Evolutionary conservation across 2,797 vertebrate genomes (phyloP).

Genomic region (Fistularia commersonii): DNA sequence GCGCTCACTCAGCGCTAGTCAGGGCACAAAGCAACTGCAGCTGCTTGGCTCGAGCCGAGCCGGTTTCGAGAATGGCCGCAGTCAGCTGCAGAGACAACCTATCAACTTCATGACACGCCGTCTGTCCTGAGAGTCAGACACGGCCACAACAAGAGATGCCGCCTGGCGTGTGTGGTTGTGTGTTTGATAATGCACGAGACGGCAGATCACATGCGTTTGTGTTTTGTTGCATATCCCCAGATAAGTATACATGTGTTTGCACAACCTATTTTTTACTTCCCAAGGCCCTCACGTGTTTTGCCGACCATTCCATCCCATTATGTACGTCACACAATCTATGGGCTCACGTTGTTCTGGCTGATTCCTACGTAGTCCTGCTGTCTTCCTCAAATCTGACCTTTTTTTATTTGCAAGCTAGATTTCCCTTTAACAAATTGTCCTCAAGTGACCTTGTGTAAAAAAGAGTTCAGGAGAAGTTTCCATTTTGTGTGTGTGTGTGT

Average conservation of each 20-base stretch:
- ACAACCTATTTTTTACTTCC: slow-evolving; percentile 45
- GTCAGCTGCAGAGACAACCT: slow-evolving; percentile 14
- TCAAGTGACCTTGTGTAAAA: slow-evolving; percentile 30
- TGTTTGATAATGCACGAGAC: slow-evolving; percentile 33
- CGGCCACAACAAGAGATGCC: slow-evolving; percentile 19
- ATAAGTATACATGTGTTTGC: slow-evolving; percentile 32
- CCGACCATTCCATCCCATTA: slow-evolving; percentile 37
- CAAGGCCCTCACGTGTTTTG: slow-evolving; percentile 14
- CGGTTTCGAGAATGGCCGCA: slow-evolving; percentile 30
- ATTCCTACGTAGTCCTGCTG: slow-evolving; percentile 14
- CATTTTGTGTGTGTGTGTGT: background rate
- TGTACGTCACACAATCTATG: slow-evolving; percentile 29
- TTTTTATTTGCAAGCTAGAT: background rate
- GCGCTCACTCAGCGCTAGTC: slow-evolving; percentile 20
- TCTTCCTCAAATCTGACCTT: slow-evolving; percentile 13
- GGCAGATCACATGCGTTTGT: slow-evolving; percentile 17
- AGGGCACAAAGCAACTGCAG: slow-evolving; percentile 20
- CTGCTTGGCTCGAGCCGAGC: slow-evolving; percentile 18
- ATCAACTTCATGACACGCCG: slow-evolving; percentile 43
- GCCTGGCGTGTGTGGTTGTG: background rate
- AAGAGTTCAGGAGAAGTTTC: slow-evolving; percentile 7
- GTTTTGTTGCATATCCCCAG: slow-evolving; percentile 17
- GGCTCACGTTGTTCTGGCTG: slow-evolving; percentile 7
- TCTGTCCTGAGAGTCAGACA: slow-evolving; percentile 33
- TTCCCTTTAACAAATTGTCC: slow-evolving; percentile 22